These are phyloP conservation scores for Dreissena rostriformis DNA, from an alignment of 1,140 invertebrate species.

Conservation along the genomic window DNA sequence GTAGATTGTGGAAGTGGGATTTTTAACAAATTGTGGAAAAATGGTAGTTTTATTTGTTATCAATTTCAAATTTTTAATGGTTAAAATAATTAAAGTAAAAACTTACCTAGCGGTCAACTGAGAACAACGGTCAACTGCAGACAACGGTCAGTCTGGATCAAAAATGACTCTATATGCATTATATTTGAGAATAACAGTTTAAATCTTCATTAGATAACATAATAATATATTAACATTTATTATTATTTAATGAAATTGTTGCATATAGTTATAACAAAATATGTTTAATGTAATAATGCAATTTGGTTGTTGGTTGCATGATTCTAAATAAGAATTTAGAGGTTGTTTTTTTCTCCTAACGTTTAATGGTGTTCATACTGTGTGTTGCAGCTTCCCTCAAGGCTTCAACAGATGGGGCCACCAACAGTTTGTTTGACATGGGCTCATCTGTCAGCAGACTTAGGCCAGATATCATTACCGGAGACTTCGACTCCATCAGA, in stretches of 20 bases:
- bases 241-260: background rate
- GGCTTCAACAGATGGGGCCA: conserved; percentile 27
- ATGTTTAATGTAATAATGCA: background rate
- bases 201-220: background rate
- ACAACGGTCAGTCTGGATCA: too few relatives aligned
- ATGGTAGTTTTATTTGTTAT: too few relatives aligned
- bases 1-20: too few relatives aligned
- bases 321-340: background rate
- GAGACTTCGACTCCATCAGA: conserved; percentile 43
- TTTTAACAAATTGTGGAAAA: too few relatives aligned
- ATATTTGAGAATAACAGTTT: too few relatives aligned
- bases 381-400: conserved; percentile 38
- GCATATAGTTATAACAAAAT: background rate
- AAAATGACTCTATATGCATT: too few relatives aligned
- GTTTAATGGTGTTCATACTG: background rate
- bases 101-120: too few relatives aligned
- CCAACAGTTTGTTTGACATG: conserved; percentile 24
- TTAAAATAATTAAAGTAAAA: background rate
- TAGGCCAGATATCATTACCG: conserved; percentile 29
- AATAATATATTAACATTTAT: too few relatives aligned
- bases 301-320: background rate
- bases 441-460: background rate
- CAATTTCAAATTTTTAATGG: background rate
- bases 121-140: too few relatives aligned
- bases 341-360: background rate